Evolutionary conservation across 2,797 vertebrate genomes (phyloP), one percentile per base, ranked within the genome.

Genomic region (Parotocinclus haroldoi): DNA sequence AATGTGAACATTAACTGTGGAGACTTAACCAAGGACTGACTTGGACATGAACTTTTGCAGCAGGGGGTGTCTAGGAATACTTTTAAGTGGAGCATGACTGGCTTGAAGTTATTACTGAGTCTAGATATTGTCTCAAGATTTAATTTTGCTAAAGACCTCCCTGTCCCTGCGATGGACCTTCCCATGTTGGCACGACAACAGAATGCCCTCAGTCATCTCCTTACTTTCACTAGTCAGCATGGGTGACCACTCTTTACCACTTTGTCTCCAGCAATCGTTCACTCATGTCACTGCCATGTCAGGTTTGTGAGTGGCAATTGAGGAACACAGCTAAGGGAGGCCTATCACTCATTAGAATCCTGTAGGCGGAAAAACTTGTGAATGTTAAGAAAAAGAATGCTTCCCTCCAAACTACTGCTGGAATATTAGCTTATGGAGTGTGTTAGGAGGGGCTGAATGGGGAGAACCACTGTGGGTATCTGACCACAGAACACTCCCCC

Each of bases 401-500:
- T 75, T 50, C 70, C 71, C 80, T 80, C 82, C 39, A 58, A 79
- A 82, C 78, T 82, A 82, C 81, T 76, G 78, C 81, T 86, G 84
- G 84, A 87, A 88, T 89, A 88, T 89, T 87, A 88, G 86, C 85
- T 79, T 82, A 88, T 86, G 83, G 84, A 85, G 82, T 78, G 40
- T 42, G 40, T 42, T 42, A 72, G 77, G 74, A 70, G 53, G 76
- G 83, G 77, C 68, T 77, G 73, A 76, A 50, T 60, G 80, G 85
- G 82, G 84, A 82, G 78, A 77, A 80, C 78, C 49, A 79, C 84
- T 85, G 84, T 85, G 84, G 87, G 86, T 82, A 86, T 88, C 85
- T 81, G 85, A 87, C 88, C 85, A 84, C 87, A 87, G 82, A 89
- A 89, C 88, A 89, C 88, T 87, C 88, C 86, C 84, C 85, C 79